These are phyloP conservation scores for Pleuronectes platessa DNA, from an alignment of 2,113 vertebrate species.

Conservation along the genomic window DNA sequence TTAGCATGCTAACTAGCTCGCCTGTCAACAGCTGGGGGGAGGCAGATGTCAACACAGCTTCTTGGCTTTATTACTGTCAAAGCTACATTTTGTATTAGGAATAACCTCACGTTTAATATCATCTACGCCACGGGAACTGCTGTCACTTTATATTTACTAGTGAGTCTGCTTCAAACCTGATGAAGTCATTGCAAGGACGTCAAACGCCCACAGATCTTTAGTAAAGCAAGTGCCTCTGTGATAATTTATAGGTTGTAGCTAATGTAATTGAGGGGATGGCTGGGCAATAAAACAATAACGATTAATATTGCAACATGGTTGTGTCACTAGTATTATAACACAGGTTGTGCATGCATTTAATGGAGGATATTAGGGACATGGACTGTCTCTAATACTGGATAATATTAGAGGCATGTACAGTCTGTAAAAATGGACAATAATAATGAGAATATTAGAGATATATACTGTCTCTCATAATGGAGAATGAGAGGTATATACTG, in stretches of 20 bases:
- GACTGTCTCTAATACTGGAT: too few species aligned
- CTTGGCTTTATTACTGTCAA: not conserved
- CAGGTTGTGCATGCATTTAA: not conserved
- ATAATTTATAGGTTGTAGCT: not conserved
- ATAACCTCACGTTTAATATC: not conserved
- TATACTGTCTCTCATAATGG: too few species aligned
- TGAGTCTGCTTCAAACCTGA: not conserved
- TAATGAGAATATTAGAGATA: too few species aligned
- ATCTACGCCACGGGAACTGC: not conserved
- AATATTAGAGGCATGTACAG: too few species aligned
- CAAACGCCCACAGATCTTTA: not conserved
- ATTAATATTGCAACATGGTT: not conserved
- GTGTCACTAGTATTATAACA: not conserved
- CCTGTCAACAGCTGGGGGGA: slow-evolving; percentile 54
- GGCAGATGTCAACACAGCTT: slow-evolving; percentile 54
- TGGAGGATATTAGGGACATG: too few species aligned
- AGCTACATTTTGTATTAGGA: not conserved
- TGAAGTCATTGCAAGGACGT: not conserved
- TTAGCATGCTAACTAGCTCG: slow-evolving; percentile 57
- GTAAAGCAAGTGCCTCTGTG: not conserved
- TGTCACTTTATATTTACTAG: not conserved
- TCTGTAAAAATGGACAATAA: too few species aligned
- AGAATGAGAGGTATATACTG: too few species aligned
- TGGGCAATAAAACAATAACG: not conserved
- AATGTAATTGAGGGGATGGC: not conserved